These are phyloP conservation scores for Amblyopsis rosae DNA, from an alignment of 2,113 vertebrate species.

Conservation along the genomic window DNA sequence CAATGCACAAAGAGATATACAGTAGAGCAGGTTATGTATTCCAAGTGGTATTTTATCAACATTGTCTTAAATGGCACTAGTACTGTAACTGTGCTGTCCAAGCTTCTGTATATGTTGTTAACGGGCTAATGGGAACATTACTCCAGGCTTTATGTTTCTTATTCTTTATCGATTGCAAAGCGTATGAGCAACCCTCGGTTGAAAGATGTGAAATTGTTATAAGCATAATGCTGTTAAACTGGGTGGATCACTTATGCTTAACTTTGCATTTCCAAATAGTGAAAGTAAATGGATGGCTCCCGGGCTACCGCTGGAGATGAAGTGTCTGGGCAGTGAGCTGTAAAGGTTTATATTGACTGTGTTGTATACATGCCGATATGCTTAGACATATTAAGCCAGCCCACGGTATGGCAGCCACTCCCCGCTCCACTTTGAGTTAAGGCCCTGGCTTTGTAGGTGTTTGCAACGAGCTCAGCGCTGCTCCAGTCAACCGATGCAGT, in stretches of 20 bases:
- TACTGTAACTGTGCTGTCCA: slow-evolving; percentile 53
- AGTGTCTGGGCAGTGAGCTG: slow-evolving; percentile 51
- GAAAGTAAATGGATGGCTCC: slow-evolving; percentile 33
- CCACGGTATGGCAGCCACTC: slow-evolving; percentile 49
- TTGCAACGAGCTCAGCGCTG: slow-evolving; percentile 56
- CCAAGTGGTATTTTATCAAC: slow-evolving; percentile 59
- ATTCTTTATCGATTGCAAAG: too few relatives aligned
- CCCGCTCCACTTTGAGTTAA: slow-evolving; percentile 59
- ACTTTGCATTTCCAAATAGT: slow-evolving; percentile 24
- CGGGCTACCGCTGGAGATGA: slow-evolving; percentile 39
- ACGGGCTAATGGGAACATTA: slow-evolving; percentile 52
- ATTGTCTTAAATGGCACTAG: slow-evolving; percentile 54
- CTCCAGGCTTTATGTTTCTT: slow-evolving; percentile 18
- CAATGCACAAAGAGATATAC: background rate
- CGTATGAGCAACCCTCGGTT: background rate
- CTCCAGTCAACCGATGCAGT: slow-evolving; percentile 49
- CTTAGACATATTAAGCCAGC: slow-evolving; percentile 66
- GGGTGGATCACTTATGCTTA: slow-evolving; percentile 1
- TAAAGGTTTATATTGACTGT: slow-evolving; percentile 61
- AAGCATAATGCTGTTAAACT: background rate
- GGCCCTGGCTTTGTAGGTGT: slow-evolving; percentile 58
- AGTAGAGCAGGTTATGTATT: slow-evolving; percentile 38
- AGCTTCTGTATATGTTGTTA: slow-evolving; percentile 49
- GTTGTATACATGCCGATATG: slow-evolving; percentile 64
- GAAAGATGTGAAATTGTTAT: background rate